Conservation (phyloP, 2,888 invertebrate genomes). For the Pollenia labialis region DNA sequence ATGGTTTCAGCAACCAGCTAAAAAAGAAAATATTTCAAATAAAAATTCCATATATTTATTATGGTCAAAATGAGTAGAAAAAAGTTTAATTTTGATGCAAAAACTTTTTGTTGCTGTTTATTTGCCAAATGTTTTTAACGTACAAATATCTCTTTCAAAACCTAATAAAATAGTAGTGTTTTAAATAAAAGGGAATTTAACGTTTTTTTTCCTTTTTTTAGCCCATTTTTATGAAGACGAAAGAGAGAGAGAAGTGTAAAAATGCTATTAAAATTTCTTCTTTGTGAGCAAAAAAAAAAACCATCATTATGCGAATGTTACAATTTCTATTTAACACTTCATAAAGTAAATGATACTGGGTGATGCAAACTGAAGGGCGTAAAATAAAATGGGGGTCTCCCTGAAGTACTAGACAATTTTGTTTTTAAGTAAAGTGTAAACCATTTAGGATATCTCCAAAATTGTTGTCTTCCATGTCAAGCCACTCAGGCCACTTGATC, state of each 20-base stretch:
- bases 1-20: constrained; percentile 2
- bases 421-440: too few species aligned
- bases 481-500: too few species aligned
- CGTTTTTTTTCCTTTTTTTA: neutral
- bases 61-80: constrained; percentile 45
- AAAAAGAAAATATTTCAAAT: constrained; percentile 48
- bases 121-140: constrained; percentile 25
- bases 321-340: constrained; percentile 22
- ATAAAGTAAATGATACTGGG: constrained; percentile 1
- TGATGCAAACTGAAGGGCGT: neutral
- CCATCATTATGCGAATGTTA: constrained; percentile 6
- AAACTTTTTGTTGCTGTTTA: constrained; percentile 20
- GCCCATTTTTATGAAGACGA: neutral
- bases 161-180: constrained; percentile 22
- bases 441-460: too few species aligned
- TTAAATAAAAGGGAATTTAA: constrained; percentile 32
- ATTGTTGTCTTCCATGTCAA: too few species aligned
- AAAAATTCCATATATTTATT: constrained; percentile 56
- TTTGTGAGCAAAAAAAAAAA: neutral
- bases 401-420: too few species aligned
- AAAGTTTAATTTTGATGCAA: constrained; percentile 51
- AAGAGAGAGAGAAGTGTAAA: neutral
- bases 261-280: neutral
- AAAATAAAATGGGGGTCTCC: too few species aligned
- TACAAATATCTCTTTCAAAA: constrained; percentile 12